Conservation (phyloP, 2,113 vertebrate genomes). For the Chloropsis cyanopogon region DNA sequence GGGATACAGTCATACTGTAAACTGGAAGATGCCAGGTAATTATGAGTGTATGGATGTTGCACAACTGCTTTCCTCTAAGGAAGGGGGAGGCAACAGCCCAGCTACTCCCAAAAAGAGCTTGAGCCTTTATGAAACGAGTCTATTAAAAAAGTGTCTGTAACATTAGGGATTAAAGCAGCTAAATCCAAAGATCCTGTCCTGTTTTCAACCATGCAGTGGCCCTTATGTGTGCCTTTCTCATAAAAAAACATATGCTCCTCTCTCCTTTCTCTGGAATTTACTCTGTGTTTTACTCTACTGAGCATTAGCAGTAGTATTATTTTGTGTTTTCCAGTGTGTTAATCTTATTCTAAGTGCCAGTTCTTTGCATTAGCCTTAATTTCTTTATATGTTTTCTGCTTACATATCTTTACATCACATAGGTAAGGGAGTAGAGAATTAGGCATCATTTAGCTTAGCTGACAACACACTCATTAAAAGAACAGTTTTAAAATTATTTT, state of each 20-base stretch:
- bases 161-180: neutral
- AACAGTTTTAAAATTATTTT: neutral
- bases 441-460: neutral
- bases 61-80: neutral
- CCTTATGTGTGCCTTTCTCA: neutral
- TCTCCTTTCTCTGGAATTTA: neutral
- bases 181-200: conserved; percentile 15
- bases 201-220: neutral
- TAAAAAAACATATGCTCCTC: neutral
- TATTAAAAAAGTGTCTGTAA: neutral
- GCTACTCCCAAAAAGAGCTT: neutral
- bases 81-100: neutral
- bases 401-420: neutral
- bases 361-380: neutral
- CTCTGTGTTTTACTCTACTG: neutral
- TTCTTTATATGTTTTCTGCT: neutral
- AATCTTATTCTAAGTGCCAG: neutral
- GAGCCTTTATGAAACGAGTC: neutral
- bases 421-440: neutral
- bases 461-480: neutral
- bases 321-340: neutral
- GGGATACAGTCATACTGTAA: neutral
- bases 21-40: neutral
- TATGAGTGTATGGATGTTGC: neutral
- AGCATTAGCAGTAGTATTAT: neutral